Evolutionary conservation across 64 coral and sea anemone species (phyloP).

Genomic region (Stylophora pistillata): DNA sequence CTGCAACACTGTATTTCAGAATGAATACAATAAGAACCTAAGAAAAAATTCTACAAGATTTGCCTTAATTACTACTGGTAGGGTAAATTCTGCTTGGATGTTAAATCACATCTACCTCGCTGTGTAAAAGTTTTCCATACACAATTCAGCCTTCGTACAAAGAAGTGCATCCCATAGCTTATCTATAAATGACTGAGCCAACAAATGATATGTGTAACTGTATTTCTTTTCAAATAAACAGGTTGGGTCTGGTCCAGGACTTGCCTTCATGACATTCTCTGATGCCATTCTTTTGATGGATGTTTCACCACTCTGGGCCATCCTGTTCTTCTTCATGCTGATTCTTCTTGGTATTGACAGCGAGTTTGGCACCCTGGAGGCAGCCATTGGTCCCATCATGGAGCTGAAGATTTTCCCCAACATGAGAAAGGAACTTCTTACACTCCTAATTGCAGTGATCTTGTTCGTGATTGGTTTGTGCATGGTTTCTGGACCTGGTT

Average conservation of each 20-base stretch:
- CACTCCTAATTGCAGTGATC: constrained; percentile 60
- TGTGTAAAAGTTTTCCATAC: too few relatives aligned
- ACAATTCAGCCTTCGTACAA: too few relatives aligned
- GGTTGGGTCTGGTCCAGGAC: constrained; percentile 92
- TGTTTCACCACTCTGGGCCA: constrained; percentile 92
- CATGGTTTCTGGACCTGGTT: constrained; percentile 88
- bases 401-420: constrained; percentile 88
- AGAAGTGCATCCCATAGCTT: not conserved
- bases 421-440: constrained; percentile 76
- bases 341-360: constrained; percentile 95
- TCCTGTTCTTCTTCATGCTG: constrained; percentile 90
- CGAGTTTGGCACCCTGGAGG: constrained; percentile 93
- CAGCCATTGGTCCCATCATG: constrained; percentile 94
- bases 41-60: too few relatives aligned
- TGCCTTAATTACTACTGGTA: too few relatives aligned
- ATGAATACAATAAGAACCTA: too few relatives aligned
- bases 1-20: too few relatives aligned
- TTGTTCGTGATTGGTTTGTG: constrained; percentile 75
- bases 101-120: too few relatives aligned
- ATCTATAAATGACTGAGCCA: not conserved
- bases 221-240: not conserved
- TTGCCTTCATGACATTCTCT: constrained; percentile 98
- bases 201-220: not conserved
- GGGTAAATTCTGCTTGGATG: too few relatives aligned
- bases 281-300: constrained; percentile 92